Conservation (phyloP, 1,140 invertebrate genomes). For the Holcopasites calliopsidis region DNA sequence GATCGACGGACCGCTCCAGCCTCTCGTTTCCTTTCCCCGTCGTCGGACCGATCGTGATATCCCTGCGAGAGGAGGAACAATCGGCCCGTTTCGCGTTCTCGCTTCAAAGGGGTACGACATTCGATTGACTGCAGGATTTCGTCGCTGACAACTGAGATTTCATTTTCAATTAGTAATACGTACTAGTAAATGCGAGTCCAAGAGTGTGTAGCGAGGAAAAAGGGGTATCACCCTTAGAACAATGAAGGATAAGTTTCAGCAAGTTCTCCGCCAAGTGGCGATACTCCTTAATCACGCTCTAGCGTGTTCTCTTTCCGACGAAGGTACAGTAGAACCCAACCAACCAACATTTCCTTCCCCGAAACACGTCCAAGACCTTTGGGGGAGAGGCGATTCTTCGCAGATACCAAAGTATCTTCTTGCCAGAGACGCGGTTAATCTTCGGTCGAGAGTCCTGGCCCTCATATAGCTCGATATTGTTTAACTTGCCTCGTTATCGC, state of each 20-base stretch:
- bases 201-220: conserved; percentile 2
- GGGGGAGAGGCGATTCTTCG: conserved; percentile 46
- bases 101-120: not conserved
- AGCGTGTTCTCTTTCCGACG: not conserved
- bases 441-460: conserved; percentile 62
- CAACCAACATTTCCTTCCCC: conserved; percentile 29
- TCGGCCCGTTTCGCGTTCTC: not conserved
- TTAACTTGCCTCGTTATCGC: conserved; percentile 79
- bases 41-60: conserved; percentile 61
- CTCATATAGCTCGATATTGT: conserved; percentile 79
- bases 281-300: conserved; percentile 41
- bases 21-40: conserved; percentile 13
- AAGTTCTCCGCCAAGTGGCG: conserved; percentile 39
- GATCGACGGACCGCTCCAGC: conserved; percentile 46
- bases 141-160: conserved; percentile 23
- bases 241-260: conserved; percentile 24
- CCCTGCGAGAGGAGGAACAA: conserved; percentile 32
- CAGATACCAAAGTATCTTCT: conserved; percentile 50
- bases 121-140: conserved; percentile 2
- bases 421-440: conserved; percentile 72
- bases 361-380: conserved; percentile 45
- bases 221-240: not conserved
- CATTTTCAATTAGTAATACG: no score
- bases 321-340: conserved; percentile 6
- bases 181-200: not conserved